Evolutionary conservation across 2,888 invertebrate genomes (phyloP).

Genomic region (Smittia sp.): DNA sequence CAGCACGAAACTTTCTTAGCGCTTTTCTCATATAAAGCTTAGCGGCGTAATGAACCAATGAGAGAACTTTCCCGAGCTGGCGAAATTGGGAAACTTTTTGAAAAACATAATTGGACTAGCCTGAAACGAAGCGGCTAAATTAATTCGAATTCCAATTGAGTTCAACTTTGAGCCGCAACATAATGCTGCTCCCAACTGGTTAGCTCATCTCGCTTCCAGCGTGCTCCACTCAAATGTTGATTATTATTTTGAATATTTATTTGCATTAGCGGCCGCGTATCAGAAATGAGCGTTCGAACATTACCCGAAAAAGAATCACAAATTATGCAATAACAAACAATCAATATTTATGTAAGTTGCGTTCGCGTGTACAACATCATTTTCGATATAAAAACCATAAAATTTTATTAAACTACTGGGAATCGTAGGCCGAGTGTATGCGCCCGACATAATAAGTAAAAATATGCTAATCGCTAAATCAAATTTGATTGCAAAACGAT

Average conservation of each 20-base stretch:
- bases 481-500: constrained; percentile 31
- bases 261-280: background rate
- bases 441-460: constrained; percentile 9
- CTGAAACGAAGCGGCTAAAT: no score
- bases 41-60: no score
- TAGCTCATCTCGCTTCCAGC: no score
- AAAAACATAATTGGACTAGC: no score
- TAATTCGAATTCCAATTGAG: no score
- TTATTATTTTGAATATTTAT: background rate
- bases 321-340: constrained; percentile 26
- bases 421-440: no score
- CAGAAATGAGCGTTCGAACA: background rate
- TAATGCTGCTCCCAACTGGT: no score
- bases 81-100: background rate
- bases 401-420: constrained; percentile 29
- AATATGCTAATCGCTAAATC: constrained; percentile 34
- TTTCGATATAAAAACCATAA: constrained; percentile 33
- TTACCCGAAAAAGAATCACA: background rate
- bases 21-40: background rate
- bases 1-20: constrained; percentile 2
- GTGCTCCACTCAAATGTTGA: no score
- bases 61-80: background rate
- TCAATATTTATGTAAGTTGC: constrained; percentile 30
- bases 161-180: no score
- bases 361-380: constrained; percentile 9